Percentiles rank a stretch among this genome's conserved stretches.
These are phyloP conservation scores for Mus spicilegus DNA, from an alignment of 2,113 vertebrate genomes.

Conservation along the genomic window DNA sequence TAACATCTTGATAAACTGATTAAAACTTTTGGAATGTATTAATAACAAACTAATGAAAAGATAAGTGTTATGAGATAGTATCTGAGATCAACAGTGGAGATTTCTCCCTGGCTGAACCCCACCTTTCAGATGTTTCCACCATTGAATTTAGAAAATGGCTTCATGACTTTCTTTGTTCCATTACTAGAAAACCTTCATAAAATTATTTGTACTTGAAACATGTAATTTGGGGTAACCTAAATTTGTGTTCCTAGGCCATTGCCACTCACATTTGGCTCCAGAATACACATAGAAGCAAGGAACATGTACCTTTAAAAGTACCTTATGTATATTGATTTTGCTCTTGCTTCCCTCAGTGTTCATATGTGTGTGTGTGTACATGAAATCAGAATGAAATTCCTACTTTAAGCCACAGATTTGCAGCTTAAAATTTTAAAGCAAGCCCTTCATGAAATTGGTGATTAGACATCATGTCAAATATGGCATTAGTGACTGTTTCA, in stretches of 20 bases:
- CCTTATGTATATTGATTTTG: background rate
- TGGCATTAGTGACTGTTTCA: constrained; percentile 7
- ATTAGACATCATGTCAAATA: constrained; percentile 22
- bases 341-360: background rate
- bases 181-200: background rate
- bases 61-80: background rate
- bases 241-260: background rate
- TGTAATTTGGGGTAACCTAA: background rate
- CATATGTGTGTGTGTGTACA: background rate
- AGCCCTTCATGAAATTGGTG: background rate
- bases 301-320: background rate
- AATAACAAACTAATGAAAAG: background rate
- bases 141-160: background rate
- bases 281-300: too few relatives aligned
- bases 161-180: background rate
- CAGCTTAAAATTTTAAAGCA: constrained; percentile 38
- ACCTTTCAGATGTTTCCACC: background rate
- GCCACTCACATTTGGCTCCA: background rate
- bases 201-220: background rate
- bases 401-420: background rate
- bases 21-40: background rate
- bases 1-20: background rate
- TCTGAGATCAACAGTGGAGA: background rate
- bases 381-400: constrained; percentile 36
- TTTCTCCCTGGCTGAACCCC: background rate